Conservation (phyloP, 2,797 vertebrate genomes). For the Lepidocolaptes lacrymiger region DNA sequence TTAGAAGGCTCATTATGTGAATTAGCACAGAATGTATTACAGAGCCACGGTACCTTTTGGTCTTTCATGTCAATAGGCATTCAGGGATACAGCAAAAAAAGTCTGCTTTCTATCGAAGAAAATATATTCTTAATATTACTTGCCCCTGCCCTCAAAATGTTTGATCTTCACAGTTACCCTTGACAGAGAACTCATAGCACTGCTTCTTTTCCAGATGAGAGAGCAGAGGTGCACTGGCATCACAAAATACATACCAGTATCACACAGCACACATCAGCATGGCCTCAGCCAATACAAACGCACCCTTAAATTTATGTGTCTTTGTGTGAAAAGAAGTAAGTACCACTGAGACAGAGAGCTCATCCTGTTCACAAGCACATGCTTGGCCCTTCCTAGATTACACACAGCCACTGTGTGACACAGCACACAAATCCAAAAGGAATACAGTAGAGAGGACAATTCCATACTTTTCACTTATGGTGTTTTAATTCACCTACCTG, state of each 20-base stretch:
- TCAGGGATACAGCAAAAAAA: neutral
- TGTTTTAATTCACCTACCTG: neutral
- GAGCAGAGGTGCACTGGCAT: neutral
- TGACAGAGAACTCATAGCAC: neutral
- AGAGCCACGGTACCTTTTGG: neutral
- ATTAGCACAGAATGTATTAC: neutral
- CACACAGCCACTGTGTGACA: neutral
- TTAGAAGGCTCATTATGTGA: neutral
- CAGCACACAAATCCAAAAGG: neutral
- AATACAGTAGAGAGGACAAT: neutral
- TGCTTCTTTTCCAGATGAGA: neutral
- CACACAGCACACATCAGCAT: neutral
- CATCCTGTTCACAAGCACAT: neutral
- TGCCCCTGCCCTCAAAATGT: neutral
- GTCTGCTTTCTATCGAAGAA: neutral
- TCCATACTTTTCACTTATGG: neutral
- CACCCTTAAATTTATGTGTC: neutral
- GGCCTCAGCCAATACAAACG: neutral
- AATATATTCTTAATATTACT: neutral
- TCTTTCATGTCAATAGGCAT: slow-evolving; percentile 18
- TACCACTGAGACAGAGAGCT: neutral
- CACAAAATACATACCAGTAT: neutral
- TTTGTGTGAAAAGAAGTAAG: neutral
- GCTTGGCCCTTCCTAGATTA: neutral
- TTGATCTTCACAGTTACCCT: neutral